Evolutionary conservation across 1,140 invertebrate genomes (phyloP).

Genomic region (Teleopsis dalmanni): DNA sequence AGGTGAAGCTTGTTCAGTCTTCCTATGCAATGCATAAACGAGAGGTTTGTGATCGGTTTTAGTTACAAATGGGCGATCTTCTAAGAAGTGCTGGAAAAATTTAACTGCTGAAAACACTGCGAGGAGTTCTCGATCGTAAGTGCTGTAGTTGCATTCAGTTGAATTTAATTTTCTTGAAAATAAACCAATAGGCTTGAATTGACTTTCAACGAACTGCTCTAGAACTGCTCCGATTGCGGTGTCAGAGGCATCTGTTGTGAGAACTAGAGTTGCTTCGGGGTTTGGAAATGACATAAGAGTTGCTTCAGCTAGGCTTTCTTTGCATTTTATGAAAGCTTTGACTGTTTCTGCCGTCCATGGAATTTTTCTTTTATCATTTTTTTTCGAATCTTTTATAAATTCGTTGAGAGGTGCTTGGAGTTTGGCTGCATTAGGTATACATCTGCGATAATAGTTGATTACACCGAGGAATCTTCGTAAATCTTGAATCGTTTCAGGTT

Average conservation of each 20-base stretch:
- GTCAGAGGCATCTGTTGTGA: constrained; percentile 23
- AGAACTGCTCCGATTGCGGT: constrained; percentile 22
- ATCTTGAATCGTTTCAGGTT: no score
- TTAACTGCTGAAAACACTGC: no score
- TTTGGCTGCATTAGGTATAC: constrained; percentile 24
- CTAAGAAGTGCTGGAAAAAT: constrained; percentile 16
- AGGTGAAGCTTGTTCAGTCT: background rate
- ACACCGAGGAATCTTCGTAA: constrained; percentile 43
- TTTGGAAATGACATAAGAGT: constrained; percentile 16
- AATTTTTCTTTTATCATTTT: constrained; percentile 20
- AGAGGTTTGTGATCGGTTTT: constrained; percentile 44
- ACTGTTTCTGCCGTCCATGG: constrained; percentile 7
- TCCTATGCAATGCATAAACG: background rate
- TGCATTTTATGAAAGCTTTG: constrained; percentile 24
- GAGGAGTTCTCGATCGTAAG: no score
- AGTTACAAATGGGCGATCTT: constrained; percentile 28
- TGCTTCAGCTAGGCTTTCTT: constrained; percentile 18
- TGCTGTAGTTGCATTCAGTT: no score
- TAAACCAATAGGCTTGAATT: background rate
- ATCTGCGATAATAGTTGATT: constrained; percentile 40
- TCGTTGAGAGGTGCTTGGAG: constrained; percentile 18
- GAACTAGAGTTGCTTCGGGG: constrained; percentile 5
- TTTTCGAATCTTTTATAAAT: constrained; percentile 17
- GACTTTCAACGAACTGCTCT: constrained; percentile 15
- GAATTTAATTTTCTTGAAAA: no score